A percentile compares a stretch with the other conserved stretches of the same genome.
Conservation (phyloP, 2,888 invertebrate genomes). For the Chaitophorus viminalis region DNA sequence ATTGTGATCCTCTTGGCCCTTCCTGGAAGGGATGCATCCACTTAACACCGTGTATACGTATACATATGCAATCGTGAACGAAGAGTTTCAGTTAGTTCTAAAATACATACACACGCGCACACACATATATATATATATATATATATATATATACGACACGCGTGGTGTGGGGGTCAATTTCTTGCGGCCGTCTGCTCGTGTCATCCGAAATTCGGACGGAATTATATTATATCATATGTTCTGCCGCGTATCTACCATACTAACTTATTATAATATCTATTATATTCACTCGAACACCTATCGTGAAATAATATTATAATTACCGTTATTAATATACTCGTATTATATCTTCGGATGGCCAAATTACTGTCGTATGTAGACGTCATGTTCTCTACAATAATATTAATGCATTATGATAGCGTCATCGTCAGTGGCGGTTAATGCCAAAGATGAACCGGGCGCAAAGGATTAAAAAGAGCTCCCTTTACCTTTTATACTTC, state of each 20-base stretch:
- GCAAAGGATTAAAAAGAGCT: too few species aligned
- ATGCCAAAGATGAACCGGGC: too few species aligned
- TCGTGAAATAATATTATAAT: not conserved
- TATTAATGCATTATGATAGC: too few species aligned
- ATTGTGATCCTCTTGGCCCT: not conserved
- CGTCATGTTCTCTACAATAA: too few species aligned
- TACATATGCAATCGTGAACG: not conserved
- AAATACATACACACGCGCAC: not conserved
- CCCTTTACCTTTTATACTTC: too few species aligned
- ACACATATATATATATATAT: not conserved
- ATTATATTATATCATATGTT: not conserved
- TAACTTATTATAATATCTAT: not conserved
- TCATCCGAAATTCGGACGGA: not conserved
- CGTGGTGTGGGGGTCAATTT: conserved; percentile 4
- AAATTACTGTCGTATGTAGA: too few species aligned
- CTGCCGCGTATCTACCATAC: not conserved
- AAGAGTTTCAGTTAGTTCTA: conserved; percentile 5
- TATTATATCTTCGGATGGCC: not conserved
- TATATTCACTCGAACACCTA: not conserved
- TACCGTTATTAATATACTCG: not conserved
- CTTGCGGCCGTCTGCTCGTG: not conserved
- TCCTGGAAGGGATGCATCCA: conserved; percentile 33
- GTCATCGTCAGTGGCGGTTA: too few species aligned
- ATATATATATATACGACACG: not conserved
- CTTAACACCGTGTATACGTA: conserved; percentile 38